A percentile compares a stretch with the other conserved stretches of the same genome.
Evolutionary conservation across 2,797 vertebrate species (phyloP).

Genomic region (Chrosomus eos): DNA sequence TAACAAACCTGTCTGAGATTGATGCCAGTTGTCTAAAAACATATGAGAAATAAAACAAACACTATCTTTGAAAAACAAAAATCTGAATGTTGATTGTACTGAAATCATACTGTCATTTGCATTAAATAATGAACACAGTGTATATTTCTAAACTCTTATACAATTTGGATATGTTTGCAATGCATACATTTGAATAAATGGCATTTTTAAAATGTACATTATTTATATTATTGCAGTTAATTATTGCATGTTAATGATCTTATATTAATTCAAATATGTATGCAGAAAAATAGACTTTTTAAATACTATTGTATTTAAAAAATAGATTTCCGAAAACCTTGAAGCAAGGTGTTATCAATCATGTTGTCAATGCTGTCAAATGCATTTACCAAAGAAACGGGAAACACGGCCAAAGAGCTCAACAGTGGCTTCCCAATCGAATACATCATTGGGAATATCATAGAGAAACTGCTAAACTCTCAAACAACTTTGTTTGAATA

Average conservation of each 20-base stretch:
- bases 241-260: too few species aligned
- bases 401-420: background rate
- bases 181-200: background rate
- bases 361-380: background rate
- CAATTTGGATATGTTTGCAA: background rate
- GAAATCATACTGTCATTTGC: too few species aligned
- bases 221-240: background rate
- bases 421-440: background rate
- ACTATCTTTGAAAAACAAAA: too few species aligned
- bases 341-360: background rate
- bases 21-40: too few species aligned
- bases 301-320: background rate
- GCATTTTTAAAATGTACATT: background rate
- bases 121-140: too few species aligned
- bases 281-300: background rate
- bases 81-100: too few species aligned
- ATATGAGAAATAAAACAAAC: too few species aligned
- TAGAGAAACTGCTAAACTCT: background rate
- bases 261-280: background rate
- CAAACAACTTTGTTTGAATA: background rate
- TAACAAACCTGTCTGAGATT: too few species aligned
- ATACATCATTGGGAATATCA: background rate
- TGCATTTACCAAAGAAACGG: background rate
- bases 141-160: background rate
- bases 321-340: background rate